phyloP scores from a whole-genome alignment of 2,113 vertebrate genomes.

The Xyrauchen texanus region DNA sequence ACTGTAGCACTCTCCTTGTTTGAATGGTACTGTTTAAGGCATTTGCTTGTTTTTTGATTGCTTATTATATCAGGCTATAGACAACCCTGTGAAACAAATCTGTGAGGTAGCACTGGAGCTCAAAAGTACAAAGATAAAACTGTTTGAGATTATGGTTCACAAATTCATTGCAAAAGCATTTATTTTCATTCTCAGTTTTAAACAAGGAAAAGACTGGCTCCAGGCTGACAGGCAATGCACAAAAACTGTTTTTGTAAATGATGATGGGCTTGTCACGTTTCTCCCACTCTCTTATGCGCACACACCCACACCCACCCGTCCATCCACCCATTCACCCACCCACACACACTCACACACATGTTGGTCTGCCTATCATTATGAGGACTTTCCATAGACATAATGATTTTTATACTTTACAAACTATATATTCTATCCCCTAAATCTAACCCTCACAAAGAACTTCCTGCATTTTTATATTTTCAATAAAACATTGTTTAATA shows the following conservation, averaged over 20 bases:
- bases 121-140: no score
- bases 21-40: not conserved
- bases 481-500: no score
- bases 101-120: not conserved
- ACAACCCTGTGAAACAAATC: no score
- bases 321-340: no score
- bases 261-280: slow-evolving; percentile 10
- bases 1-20: not conserved
- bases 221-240: not conserved
- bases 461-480: no score
- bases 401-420: no score
- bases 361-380: no score
- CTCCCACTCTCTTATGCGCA: not conserved
- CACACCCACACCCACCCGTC: not conserved
- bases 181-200: not conserved
- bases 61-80: not conserved
- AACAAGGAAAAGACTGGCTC: not conserved
- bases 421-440: no score
- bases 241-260: slow-evolving; percentile 29
- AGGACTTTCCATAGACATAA: no score
- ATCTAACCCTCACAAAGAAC: no score
- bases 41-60: not conserved
- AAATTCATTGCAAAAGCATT: not conserved
- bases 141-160: no score
- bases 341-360: no score